Evolutionary conservation across 2,888 invertebrate genomes (phyloP).

Genomic region (Drosophila macrothrix): DNA sequence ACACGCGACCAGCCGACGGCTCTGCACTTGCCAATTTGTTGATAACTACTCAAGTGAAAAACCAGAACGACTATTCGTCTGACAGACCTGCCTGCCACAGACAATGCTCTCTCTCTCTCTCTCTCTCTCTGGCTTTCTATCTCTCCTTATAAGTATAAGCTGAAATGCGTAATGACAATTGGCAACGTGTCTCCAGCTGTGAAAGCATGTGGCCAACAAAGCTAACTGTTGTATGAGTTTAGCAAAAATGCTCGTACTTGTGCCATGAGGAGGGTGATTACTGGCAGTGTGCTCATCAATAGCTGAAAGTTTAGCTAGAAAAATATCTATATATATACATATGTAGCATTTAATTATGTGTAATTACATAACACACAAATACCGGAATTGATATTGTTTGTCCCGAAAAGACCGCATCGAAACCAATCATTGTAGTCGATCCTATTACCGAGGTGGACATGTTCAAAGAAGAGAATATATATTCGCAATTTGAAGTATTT

Average conservation of each 20-base stretch:
- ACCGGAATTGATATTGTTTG: not conserved
- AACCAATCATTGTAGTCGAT: not conserved
- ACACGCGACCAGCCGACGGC: constrained; percentile 62
- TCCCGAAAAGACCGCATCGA: not conserved
- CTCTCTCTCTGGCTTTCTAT: not conserved
- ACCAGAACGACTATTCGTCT: constrained; percentile 33
- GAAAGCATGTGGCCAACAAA: constrained; percentile 38
- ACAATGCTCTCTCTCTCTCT: not conserved
- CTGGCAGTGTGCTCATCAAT: not conserved
- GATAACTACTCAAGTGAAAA: constrained; percentile 67
- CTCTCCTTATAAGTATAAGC: not conserved
- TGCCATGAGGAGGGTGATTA: not conserved
- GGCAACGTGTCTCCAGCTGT: constrained; percentile 32
- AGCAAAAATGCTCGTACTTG: constrained; percentile 9
- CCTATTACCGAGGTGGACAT: not conserved
- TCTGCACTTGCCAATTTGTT: constrained; percentile 76
- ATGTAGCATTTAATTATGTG: not conserved
- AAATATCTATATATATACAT: not conserved
- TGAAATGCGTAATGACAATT: constrained; percentile 36
- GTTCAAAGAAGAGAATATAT: not conserved
- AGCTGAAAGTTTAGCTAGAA: not conserved
- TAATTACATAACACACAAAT: not conserved
- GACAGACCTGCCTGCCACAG: constrained; percentile 6
- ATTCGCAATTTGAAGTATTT: not conserved
- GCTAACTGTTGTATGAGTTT: constrained; percentile 24